These are phyloP conservation scores for Mormyrops attenuatus DNA, from an alignment of 2,797 vertebrate species.

Conservation along the genomic window DNA sequence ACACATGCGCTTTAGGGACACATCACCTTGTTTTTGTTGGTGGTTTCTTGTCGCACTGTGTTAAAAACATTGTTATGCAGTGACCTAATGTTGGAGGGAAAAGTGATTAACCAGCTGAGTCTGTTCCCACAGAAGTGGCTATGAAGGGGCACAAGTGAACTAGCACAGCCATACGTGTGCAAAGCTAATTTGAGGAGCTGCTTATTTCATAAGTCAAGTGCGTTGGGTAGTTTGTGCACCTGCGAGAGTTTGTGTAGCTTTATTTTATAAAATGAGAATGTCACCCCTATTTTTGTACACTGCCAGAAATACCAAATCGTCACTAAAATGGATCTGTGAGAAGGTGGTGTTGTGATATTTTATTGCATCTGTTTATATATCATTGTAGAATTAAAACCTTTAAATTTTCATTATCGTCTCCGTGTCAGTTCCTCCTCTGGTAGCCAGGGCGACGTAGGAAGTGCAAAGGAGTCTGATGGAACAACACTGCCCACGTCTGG, in stretches of 20 bases:
- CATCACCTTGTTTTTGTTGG: background rate
- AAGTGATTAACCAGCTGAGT: background rate
- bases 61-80: conserved; percentile 12
- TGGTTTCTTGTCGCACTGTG: background rate
- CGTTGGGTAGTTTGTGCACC: background rate
- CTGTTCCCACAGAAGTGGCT: background rate
- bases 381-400: background rate
- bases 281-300: background rate
- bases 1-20: background rate
- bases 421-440: background rate
- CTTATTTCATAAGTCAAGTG: background rate
- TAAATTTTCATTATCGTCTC: background rate
- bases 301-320: background rate
- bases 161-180: background rate
- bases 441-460: background rate
- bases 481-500: conserved; percentile 43
- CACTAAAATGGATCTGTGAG: background rate
- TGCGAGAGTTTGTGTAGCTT: background rate
- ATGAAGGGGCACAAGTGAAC: background rate
- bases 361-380: background rate
- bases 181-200: background rate
- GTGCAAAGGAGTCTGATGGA: background rate
- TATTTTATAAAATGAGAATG: background rate
- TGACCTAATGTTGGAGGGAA: background rate
- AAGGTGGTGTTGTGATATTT: background rate